A percentile compares a stretch with the other conserved stretches of the same genome.
Conservation (phyloP, 2,113 vertebrate species). For the Lepus americanus region DNA sequence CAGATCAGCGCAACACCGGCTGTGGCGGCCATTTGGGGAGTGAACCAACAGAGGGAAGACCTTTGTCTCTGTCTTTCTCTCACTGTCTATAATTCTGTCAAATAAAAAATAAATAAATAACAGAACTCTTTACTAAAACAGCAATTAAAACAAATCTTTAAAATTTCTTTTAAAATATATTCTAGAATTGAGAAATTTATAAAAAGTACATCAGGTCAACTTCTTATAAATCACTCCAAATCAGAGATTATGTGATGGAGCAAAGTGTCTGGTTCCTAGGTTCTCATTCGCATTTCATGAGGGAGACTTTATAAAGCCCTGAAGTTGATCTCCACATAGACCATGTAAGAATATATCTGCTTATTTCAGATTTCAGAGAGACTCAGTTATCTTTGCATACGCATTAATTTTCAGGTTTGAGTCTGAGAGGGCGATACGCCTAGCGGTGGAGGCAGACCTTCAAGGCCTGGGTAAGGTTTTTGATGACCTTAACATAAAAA, state of each 20-base stretch:
- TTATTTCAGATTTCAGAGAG: not conserved
- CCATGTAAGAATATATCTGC: not conserved
- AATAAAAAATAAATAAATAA: no score
- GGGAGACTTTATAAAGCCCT: not conserved
- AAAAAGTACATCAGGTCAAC: conserved; percentile 13
- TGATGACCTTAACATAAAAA: conserved; percentile 90
- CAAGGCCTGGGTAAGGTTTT: conserved; percentile 88
- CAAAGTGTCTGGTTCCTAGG: not conserved
- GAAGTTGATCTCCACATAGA: not conserved
- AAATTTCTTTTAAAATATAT: conserved; percentile 44
- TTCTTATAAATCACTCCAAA: conserved; percentile 12
- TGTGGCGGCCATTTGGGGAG: no score
- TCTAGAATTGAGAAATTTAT: not conserved
- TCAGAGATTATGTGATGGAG: not conserved
- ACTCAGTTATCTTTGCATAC: not conserved
- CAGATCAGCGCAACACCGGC: no score
- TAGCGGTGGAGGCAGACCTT: conserved; percentile 91
- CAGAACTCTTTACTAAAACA: conserved; percentile 31
- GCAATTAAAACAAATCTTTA: not conserved
- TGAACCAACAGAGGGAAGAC: no score
- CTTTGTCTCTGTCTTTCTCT: no score
- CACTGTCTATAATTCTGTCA: no score
- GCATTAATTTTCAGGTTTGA: conserved; percentile 88
- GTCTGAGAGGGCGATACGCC: conserved; percentile 88
- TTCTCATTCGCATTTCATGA: conserved; percentile 13